phyloP scores from a whole-genome alignment of 2,888 invertebrate genomes.

The Metopia argyrocephala region DNA sequence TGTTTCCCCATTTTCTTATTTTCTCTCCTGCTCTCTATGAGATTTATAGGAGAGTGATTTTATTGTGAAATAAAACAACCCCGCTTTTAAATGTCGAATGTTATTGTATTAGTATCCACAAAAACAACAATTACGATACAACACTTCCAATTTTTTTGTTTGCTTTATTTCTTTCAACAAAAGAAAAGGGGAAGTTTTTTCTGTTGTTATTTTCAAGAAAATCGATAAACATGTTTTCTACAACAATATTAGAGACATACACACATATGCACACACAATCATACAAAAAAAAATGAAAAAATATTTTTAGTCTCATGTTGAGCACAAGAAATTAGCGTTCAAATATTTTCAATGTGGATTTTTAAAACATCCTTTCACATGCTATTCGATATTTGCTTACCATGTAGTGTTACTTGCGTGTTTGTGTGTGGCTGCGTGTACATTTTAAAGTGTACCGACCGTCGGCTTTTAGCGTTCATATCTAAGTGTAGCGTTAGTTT shows the following conservation, averaged over 20 bases:
- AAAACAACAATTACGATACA: constrained; percentile 30
- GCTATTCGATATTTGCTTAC: constrained; percentile 4
- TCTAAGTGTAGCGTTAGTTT: too few species aligned
- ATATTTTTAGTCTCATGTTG: constrained; percentile 20
- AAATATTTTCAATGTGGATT: constrained; percentile 30
- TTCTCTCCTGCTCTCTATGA: background rate
- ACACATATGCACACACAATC: background rate
- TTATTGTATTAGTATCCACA: constrained; percentile 24
- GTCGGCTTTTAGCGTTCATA: constrained; percentile 4
- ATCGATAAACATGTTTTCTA: constrained; percentile 60
- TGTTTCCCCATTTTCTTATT: constrained; percentile 7
- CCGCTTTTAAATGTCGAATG: background rate
- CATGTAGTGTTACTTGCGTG: background rate
- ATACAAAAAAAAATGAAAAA: background rate
- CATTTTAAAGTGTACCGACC: background rate
- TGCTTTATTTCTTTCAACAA: too few species aligned
- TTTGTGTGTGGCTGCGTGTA: background rate
- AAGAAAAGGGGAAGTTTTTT: constrained; percentile 44
- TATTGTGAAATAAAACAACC: constrained; percentile 38
- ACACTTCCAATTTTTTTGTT: constrained; percentile 38
- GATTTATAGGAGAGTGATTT: background rate
- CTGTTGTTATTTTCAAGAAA: constrained; percentile 25
- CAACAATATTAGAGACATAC: constrained; percentile 1
- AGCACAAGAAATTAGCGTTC: constrained; percentile 47
- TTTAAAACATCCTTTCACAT: constrained; percentile 17